These are phyloP conservation scores for Nomada flava DNA, from an alignment of 2,888 invertebrate species.

Conservation along the genomic window DNA sequence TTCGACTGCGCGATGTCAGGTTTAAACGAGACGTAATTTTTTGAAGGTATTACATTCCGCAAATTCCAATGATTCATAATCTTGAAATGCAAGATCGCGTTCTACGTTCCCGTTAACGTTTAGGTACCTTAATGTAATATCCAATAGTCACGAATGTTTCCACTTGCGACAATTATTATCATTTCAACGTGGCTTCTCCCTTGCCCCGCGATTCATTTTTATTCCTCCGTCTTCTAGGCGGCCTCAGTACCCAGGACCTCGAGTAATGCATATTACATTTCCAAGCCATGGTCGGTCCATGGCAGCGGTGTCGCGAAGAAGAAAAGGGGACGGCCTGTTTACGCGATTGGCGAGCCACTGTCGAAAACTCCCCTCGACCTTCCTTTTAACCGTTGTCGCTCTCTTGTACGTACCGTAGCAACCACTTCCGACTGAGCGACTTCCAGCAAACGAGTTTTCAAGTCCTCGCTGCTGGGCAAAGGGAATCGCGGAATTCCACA, in stretches of 20 bases:
- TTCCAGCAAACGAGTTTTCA: slow-evolving; percentile 71
- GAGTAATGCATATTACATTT: slow-evolving; percentile 68
- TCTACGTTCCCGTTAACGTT: not conserved
- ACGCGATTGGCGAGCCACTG: slow-evolving; percentile 47
- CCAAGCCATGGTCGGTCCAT: slow-evolving; percentile 13
- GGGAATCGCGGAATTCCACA: slow-evolving; percentile 73
- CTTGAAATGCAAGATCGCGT: no score
- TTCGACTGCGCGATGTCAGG: no score
- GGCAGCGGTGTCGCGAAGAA: slow-evolving; percentile 3
- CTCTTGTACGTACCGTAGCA: slow-evolving; percentile 47
- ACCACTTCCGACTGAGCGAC: slow-evolving; percentile 61
- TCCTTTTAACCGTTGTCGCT: slow-evolving; percentile 48
- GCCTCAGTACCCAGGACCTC: slow-evolving; percentile 10
- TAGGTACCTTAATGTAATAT: not conserved
- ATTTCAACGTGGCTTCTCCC: no score
- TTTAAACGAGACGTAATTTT: no score
- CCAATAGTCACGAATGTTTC: not conserved
- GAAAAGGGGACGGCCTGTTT: slow-evolving; percentile 46
- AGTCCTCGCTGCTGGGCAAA: slow-evolving; percentile 59
- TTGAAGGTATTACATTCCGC: no score
- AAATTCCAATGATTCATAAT: no score
- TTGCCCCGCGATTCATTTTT: slow-evolving; percentile 64
- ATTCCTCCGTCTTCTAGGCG: not conserved
- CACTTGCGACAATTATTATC: not conserved
- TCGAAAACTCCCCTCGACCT: slow-evolving; percentile 58